phyloP scores from a whole-genome alignment of 2,113 vertebrate genomes.

The Pavo muticus region DNA sequence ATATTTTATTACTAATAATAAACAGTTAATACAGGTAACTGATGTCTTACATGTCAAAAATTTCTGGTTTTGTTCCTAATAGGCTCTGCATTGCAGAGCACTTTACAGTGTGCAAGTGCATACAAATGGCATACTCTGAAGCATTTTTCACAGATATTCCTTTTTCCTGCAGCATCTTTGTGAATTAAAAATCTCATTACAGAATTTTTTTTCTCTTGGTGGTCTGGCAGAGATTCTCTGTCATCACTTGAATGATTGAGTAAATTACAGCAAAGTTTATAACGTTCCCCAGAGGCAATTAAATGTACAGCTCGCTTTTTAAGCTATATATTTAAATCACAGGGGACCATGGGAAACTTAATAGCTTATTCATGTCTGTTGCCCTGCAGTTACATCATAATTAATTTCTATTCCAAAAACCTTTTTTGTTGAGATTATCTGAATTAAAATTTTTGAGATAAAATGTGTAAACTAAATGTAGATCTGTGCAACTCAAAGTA shows the following conservation, averaged over 20 bases:
- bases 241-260: neutral
- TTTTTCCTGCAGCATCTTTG: neutral
- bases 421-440: neutral
- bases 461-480: neutral
- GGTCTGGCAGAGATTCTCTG: neutral
- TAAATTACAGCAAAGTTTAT: neutral
- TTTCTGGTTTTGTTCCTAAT: neutral
- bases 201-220: neutral
- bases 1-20: neutral
- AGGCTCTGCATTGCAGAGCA: neutral
- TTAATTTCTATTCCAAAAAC: neutral
- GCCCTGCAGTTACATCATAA: neutral
- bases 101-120: neutral
- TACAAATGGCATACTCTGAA: neutral
- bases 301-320: neutral
- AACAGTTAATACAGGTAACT: no score
- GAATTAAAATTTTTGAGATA: neutral
- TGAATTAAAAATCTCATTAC: neutral
- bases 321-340: neutral
- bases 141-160: neutral
- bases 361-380: neutral
- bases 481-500: neutral
- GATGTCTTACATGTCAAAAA: neutral
- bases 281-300: accelerated
- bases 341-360: neutral